A percentile compares a stretch with the other conserved stretches of the same genome.
Conservation (phyloP, 2,113 vertebrate species). For the Pygathrix nemaeus region DNA sequence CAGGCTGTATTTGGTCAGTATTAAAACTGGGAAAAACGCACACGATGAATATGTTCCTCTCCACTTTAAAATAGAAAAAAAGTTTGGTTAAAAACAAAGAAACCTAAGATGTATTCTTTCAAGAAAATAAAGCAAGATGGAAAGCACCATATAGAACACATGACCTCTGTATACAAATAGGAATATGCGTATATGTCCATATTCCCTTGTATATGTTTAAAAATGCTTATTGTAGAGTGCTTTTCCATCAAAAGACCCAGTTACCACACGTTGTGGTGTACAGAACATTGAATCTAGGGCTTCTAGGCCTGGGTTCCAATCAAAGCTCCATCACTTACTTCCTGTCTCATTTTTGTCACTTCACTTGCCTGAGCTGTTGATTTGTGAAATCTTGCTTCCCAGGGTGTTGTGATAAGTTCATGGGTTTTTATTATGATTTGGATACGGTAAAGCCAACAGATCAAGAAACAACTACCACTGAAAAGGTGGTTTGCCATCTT, state of each 20-base stretch:
- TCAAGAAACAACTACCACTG: background rate
- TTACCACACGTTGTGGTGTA: background rate
- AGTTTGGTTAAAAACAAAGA: background rate
- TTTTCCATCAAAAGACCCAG: background rate
- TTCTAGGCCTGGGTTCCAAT: background rate
- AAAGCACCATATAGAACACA: background rate
- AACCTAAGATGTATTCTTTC: background rate
- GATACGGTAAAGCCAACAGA: background rate
- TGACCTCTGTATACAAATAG: background rate
- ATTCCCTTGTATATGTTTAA: background rate
- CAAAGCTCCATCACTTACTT: background rate
- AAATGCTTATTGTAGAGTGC: background rate
- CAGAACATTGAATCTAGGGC: background rate
- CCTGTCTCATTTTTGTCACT: background rate
- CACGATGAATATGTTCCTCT: background rate
- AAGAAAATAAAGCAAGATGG: background rate
- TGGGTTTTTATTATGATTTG: background rate
- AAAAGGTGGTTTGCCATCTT: background rate
- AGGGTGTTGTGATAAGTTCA: background rate
- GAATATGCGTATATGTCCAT: background rate
- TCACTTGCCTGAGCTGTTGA: background rate
- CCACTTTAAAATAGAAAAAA: background rate
- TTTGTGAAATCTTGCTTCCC: background rate
- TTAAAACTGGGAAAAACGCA: background rate
- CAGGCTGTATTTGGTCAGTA: background rate